Evolutionary conservation across 2,888 invertebrate species (phyloP).

Genomic region (Acanthosepion esculentum): DNA sequence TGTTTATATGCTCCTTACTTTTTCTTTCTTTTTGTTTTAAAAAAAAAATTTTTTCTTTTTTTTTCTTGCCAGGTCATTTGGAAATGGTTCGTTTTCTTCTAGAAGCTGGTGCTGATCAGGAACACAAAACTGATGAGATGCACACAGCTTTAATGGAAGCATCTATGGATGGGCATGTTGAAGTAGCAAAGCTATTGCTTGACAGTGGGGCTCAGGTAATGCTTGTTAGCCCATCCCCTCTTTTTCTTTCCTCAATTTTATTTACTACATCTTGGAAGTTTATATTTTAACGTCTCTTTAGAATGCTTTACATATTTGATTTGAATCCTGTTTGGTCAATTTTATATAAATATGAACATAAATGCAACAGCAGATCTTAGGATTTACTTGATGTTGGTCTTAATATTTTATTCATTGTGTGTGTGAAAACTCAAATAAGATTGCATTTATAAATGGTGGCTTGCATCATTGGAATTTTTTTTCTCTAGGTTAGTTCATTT

Average conservation of each 20-base stretch:
- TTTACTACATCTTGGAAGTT: background rate
- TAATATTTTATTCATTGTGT: no score
- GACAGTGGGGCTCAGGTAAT: slow-evolving; percentile 94
- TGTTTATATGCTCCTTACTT: background rate
- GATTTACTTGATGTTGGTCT: no score
- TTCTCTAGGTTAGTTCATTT: no score
- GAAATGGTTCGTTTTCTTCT: slow-evolving; percentile 97
- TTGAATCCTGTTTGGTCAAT: no score
- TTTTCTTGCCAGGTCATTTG: slow-evolving; percentile 81
- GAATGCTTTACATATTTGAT: background rate
- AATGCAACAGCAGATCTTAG: no score
- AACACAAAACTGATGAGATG: slow-evolving; percentile 99
- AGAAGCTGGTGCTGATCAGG: slow-evolving; percentile 95
- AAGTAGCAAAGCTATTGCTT: slow-evolving; percentile 93
- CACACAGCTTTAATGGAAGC: slow-evolving; percentile 99
- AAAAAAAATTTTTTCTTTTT: background rate
- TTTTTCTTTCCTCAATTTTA: background rate
- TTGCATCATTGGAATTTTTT: no score
- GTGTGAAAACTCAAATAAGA: no score
- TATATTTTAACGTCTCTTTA: no score
- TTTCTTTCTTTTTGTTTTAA: background rate
- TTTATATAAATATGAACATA: no score
- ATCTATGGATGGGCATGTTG: slow-evolving; percentile 99
- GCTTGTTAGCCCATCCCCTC: background rate
- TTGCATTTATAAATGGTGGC: no score